Base-by-base conservation (phyloP, 2,888 invertebrate species). In the Aricia artaxerxes region DNA sequence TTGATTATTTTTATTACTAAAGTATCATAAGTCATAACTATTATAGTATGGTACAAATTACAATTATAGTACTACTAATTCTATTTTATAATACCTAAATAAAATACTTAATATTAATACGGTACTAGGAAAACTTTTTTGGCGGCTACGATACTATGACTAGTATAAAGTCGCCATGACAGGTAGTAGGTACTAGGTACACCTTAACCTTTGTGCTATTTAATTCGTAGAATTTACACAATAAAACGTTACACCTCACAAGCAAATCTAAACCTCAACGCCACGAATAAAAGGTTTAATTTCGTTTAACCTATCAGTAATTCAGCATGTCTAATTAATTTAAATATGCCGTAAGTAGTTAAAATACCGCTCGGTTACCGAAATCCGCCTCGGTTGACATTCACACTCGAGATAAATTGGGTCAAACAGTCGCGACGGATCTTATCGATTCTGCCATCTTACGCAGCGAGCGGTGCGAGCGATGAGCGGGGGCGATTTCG, bases 371-470 rank as follows among this genome's bases (percentile, higher is more conserved):
- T 38, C 4, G 69, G 79, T 53, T 78, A 69, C 81, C 82, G 73
- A 82, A 82, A 80, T 80, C 78, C 80, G 81, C 79, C 75, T 78
- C 79, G 80, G 80, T 83, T 82, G 84, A 82, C 83, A 83, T 85
- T 83, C 82, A 79, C 77, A 83, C 83, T 82, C 82, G 82, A 81
- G 84, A 84, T 85, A 88, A 92, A 90, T 88, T 90, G 86, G 92
- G 92, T 92, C 91, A 90, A 85, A 88, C 88, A 86, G 90, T 85
- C 91, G 89, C 89, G 90, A 88, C 90, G 88, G 86, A 83, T 85
- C 85, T 82, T 89, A 92, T 92, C 90, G 92, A 92, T 92, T 91
- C 88, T 86, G 84, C 86, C 85, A 89, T 91, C 90, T 90, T 88
- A 89, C 89, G 88, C 88, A 87, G 73, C 57, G n/a, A 16, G 60